Evolutionary conservation across 1,140 invertebrate genomes (phyloP).

Genomic region (Cecropterus lyciades): DNA sequence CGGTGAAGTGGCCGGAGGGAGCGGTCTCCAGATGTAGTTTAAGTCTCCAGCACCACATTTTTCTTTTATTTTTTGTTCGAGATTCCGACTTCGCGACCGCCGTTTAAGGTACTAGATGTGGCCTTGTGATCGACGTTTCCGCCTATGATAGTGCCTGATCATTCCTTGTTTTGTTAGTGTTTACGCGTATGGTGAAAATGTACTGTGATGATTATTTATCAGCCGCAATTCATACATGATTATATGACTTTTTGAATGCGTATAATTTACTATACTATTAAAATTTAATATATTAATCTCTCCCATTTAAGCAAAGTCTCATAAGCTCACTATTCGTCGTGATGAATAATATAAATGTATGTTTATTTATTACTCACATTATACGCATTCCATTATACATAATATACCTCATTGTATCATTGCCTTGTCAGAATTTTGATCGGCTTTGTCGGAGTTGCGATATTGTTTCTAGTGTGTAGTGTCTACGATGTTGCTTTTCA

Average conservation of each 20-base stretch:
- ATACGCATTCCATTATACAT: neutral
- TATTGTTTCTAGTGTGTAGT: slow-evolving; percentile 3
- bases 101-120: slow-evolving; percentile 13
- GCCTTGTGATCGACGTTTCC: slow-evolving; percentile 5
- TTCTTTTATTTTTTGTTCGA: slow-evolving; percentile 16
- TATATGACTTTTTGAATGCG: neutral
- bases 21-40: slow-evolving; percentile 21
- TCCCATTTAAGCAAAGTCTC: too few relatives aligned
- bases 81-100: slow-evolving; percentile 1
- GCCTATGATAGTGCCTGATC: slow-evolving; percentile 17
- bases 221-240: neutral
- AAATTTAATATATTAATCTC: neutral
- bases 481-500: slow-evolving; percentile 12
- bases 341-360: too few relatives aligned
- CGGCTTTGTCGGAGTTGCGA: slow-evolving; percentile 10
- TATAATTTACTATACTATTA: slow-evolving; percentile 2
- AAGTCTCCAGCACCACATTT: neutral
- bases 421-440: neutral
- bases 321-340: too few relatives aligned
- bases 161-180: slow-evolving; percentile 13
- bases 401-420: slow-evolving; percentile 1
- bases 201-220: slow-evolving; percentile 1
- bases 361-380: neutral
- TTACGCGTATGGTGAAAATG: slow-evolving; percentile 16
- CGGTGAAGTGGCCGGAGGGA: neutral